Evolutionary conservation across 2,888 invertebrate species (phyloP).

Genomic region (Scaptomyza polygonia): DNA sequence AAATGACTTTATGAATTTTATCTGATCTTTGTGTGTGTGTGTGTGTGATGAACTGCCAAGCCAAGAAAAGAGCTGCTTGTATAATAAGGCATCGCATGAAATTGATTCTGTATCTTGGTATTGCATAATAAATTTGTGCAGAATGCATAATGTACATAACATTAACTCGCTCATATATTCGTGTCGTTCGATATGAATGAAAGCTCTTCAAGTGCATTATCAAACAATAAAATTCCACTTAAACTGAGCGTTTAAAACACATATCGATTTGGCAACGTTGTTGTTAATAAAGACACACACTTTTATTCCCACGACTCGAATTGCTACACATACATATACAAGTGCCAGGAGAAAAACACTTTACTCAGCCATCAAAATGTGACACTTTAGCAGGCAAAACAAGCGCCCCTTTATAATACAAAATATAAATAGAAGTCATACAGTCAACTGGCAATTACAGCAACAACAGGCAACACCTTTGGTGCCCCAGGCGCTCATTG

Average conservation of each 20-base stretch:
- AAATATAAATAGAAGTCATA: conserved; percentile 16
- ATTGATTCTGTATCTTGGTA: conserved; percentile 68
- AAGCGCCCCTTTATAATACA: conserved; percentile 48
- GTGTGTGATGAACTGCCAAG: conserved; percentile 29
- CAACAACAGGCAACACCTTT: conserved; percentile 50
- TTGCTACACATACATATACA: too few relatives aligned
- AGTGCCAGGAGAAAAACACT: conserved; percentile 45
- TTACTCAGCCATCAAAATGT: conserved; percentile 56
- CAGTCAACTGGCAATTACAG: conserved; percentile 30
- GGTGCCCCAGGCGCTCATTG: conserved; percentile 58
- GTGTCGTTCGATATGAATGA: conserved; percentile 1
- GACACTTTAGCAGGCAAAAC: conserved; percentile 56
- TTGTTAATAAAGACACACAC: background rate
- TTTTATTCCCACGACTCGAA: background rate
- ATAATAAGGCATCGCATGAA: conserved; percentile 43
- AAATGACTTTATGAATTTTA: conserved; percentile 75
- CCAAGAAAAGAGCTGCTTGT: conserved; percentile 18
- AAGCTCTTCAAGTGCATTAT: background rate
- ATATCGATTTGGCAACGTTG: conserved; percentile 7
- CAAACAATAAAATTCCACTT: conserved; percentile 14
- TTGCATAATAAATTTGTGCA: conserved; percentile 75
- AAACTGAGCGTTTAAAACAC: background rate
- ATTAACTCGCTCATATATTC: conserved; percentile 13
- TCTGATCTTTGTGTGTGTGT: conserved; percentile 4
- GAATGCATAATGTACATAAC: conserved; percentile 62